These are phyloP conservation scores for Euschistus heros DNA, from an alignment of 1,140 invertebrate genomes.

Conservation along the genomic window DNA sequence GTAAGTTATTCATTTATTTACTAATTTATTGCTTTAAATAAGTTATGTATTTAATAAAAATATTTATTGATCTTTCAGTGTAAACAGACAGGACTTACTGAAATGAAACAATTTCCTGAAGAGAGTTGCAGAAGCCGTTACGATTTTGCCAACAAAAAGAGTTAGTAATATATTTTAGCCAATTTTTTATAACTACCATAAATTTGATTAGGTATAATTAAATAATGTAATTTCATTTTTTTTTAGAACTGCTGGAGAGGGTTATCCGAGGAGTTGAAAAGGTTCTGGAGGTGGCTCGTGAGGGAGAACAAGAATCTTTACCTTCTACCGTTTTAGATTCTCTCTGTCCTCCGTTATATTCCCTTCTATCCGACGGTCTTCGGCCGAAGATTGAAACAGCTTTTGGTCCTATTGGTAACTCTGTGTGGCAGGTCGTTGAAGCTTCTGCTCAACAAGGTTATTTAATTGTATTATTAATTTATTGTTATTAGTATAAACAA, in stretches of 20 bases:
- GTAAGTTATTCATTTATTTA: constrained; percentile 17
- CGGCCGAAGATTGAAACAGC: constrained; percentile 69
- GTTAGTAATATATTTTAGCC: not conserved
- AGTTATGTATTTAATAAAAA: no score
- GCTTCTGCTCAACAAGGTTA: constrained; percentile 73
- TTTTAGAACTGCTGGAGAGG: constrained; percentile 49
- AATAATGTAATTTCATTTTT: not conserved
- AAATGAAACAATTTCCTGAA: constrained; percentile 42
- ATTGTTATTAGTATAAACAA: not conserved
- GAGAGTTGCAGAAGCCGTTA: constrained; percentile 4
- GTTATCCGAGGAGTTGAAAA: constrained; percentile 55
- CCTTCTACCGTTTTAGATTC: constrained; percentile 42
- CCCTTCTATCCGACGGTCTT: constrained; percentile 70
- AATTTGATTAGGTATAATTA: not conserved
- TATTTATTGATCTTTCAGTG: constrained; percentile 34
- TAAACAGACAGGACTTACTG: constrained; percentile 41
- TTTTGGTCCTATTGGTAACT: constrained; percentile 76
- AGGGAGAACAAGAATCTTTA: constrained; percentile 34
- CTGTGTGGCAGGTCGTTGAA: constrained; percentile 80
- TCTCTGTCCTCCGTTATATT: constrained; percentile 73
- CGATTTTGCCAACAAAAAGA: constrained; percentile 5
- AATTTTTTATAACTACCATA: not conserved
- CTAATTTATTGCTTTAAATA: no score
- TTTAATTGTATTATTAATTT: constrained; percentile 29
- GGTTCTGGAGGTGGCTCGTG: constrained; percentile 38